Evolutionary conservation across 2,888 invertebrate species (phyloP).

Genomic region (Amblyteles armatorius): DNA sequence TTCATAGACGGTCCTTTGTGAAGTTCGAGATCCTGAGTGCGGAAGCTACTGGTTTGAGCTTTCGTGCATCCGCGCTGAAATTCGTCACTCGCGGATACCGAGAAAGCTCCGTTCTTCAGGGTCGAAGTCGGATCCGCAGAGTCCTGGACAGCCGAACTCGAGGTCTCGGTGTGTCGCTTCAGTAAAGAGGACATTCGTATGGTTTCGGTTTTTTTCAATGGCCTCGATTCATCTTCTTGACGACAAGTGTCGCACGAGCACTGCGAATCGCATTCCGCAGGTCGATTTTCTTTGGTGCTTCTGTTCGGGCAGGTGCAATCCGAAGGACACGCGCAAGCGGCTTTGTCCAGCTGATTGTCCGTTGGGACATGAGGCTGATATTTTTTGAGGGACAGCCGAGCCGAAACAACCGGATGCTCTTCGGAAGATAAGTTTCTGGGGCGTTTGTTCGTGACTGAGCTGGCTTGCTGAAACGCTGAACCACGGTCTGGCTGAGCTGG

Average conservation of each 20-base stretch:
- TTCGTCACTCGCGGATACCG: background rate
- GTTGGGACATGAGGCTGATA: background rate
- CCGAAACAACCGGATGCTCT: constrained; percentile 27
- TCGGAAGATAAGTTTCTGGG: background rate
- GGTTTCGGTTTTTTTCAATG: background rate
- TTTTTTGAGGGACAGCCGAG: constrained; percentile 13
- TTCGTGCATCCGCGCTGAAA: background rate
- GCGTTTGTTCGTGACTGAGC: background rate
- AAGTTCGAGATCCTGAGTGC: background rate
- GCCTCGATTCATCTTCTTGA: background rate
- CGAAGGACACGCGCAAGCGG: constrained; percentile 50
- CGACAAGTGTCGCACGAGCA: constrained; percentile 40
- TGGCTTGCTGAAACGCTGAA: background rate
- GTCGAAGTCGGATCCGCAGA: background rate
- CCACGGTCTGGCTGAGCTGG: background rate
- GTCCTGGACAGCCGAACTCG: background rate
- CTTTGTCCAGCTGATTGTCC: constrained; percentile 16
- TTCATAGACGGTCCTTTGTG: background rate
- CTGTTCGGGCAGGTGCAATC: constrained; percentile 50
- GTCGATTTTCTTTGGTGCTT: background rate
- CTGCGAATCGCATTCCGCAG: constrained; percentile 43
- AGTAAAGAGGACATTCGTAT: constrained; percentile 1
- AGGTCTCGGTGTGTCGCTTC: background rate
- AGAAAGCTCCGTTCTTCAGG: background rate
- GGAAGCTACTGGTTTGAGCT: background rate